Evolutionary conservation across 2,113 vertebrate species (phyloP).

Genomic region (Sclerurus mexicanus): DNA sequence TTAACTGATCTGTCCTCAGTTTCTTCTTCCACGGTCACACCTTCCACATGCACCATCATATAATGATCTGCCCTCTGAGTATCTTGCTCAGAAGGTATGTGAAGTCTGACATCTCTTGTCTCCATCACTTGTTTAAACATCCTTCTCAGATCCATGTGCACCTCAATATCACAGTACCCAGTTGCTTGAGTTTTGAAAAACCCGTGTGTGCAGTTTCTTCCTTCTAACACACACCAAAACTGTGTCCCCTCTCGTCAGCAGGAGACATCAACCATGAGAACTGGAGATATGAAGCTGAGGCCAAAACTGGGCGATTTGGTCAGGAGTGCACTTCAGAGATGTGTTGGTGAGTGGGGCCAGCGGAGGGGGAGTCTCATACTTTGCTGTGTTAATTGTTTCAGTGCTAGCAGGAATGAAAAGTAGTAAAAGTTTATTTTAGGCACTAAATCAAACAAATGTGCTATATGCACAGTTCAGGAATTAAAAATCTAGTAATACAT

Average conservation of each 20-base stretch:
- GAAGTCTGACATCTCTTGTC: neutral
- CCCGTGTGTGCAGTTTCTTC: rapidly evolving
- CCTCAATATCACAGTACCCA: neutral
- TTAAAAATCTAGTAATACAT: constrained; percentile 24
- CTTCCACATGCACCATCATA: neutral
- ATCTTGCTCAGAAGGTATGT: neutral
- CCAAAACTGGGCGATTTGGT: neutral
- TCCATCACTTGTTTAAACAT: neutral
- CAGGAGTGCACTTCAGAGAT: neutral
- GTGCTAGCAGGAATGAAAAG: constrained; percentile 7
- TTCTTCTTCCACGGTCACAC: neutral
- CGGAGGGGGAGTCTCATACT: neutral
- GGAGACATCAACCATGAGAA: neutral
- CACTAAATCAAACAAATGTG: constrained; percentile 43
- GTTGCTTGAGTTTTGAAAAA: neutral
- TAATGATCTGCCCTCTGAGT: neutral
- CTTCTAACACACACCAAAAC: neutral
- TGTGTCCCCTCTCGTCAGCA: neutral
- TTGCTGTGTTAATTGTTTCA: constrained; percentile 6
- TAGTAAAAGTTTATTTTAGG: constrained; percentile 37
- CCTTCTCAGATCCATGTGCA: neutral
- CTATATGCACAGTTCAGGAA: constrained; percentile 1
- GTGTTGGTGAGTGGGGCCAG: neutral
- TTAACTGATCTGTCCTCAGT: neutral
- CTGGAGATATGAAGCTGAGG: neutral